Conservation (phyloP, 2,113 vertebrate species). For the Dasyornis broadbenti region DNA sequence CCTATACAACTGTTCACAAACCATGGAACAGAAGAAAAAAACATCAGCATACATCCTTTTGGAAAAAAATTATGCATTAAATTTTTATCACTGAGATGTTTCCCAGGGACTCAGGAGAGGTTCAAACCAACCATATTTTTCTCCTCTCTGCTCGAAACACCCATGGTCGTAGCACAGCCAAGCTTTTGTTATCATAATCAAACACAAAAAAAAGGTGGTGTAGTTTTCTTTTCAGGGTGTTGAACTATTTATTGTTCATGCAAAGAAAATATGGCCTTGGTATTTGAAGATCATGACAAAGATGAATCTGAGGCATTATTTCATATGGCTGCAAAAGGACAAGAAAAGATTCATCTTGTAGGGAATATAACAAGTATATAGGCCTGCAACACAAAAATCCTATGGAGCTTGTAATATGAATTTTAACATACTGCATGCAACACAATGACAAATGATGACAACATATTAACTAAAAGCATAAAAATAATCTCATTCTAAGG, state of each 20-base stretch:
- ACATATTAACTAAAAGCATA: background rate
- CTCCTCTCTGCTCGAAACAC: background rate
- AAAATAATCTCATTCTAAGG: background rate
- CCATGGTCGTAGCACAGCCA: background rate
- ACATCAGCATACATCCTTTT: background rate
- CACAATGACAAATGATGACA: background rate
- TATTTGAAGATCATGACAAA: background rate
- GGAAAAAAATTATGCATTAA: background rate
- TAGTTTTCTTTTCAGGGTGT: background rate
- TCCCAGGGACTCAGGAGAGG: background rate
- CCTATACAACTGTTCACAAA: background rate
- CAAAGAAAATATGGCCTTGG: background rate
- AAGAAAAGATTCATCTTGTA: background rate
- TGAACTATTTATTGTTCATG: background rate
- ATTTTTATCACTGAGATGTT: background rate
- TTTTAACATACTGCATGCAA: background rate
- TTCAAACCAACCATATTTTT: background rate
- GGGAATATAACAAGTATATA: background rate
- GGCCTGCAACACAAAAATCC: background rate
- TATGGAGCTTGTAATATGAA: background rate
- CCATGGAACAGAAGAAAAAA: background rate
- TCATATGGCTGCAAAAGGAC: background rate
- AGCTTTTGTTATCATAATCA: background rate
- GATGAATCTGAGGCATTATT: background rate
- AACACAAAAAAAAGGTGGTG: background rate